These are phyloP conservation scores for Myiotriccus ornatus DNA, from an alignment of 2,797 vertebrate genomes.

Conservation along the genomic window DNA sequence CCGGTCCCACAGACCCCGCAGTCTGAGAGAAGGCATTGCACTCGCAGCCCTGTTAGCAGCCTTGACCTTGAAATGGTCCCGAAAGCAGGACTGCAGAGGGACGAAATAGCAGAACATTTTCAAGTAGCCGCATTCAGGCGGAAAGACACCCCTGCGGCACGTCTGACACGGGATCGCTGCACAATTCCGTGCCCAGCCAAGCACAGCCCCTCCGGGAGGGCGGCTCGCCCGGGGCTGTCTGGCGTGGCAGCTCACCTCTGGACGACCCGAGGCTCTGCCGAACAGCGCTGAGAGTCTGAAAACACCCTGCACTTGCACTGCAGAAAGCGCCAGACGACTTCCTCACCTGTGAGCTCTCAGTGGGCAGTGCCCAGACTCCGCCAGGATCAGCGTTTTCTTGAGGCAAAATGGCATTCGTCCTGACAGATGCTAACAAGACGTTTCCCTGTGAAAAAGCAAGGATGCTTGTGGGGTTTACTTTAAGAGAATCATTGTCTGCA, in stretches of 20 bases:
- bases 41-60: not conserved
- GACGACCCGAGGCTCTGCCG: not conserved
- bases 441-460: not conserved
- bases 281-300: not conserved
- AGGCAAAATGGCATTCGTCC: not conserved
- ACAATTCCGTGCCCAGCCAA: not conserved
- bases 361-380: accelerated
- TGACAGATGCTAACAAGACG: not conserved
- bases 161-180: not conserved
- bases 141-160: not conserved
- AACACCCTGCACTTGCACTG: accelerated
- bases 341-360: not conserved
- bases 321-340: not conserved
- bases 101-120: not conserved
- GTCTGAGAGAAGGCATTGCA: not conserved
- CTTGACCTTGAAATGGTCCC: conserved; percentile 12
- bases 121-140: not conserved
- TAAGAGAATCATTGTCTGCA: not conserved
- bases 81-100: not conserved
- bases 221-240: not conserved
- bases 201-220: not conserved
- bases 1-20: accelerated
- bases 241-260: not conserved
- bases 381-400: not conserved
- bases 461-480: not conserved